A percentile compares a stretch with the other conserved stretches of the same genome.
These are phyloP conservation scores for Corythoichthys haematopterus DNA, from an alignment of 2,113 vertebrate species.

Conservation along the genomic window DNA sequence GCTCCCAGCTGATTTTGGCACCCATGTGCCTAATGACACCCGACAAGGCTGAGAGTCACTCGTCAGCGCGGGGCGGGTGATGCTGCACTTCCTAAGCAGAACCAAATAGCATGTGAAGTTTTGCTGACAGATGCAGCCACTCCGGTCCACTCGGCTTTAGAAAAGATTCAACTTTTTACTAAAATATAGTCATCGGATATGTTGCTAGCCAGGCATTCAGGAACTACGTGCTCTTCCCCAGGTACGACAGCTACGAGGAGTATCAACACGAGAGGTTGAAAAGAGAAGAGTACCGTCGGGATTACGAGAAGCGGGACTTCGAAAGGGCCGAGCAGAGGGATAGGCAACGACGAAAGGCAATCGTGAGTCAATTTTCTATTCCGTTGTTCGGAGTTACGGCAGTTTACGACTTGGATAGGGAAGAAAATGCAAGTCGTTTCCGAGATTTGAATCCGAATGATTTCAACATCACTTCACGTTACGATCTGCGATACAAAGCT, in stretches of 20 bases:
- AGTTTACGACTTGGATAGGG: no score
- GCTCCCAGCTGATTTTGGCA: conserved; percentile 55
- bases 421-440: background rate
- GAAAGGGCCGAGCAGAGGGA: conserved; percentile 92
- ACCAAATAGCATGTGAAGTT: conserved; percentile 78
- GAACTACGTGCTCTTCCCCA: conserved; percentile 16
- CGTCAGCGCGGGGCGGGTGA: conserved; percentile 47
- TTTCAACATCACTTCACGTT: background rate
- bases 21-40: conserved; percentile 60
- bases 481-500: no score
- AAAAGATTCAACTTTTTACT: background rate
- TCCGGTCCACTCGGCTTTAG: conserved; percentile 36
- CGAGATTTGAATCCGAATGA: background rate
- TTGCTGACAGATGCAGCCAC: conserved; percentile 76
- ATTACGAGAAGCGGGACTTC: conserved; percentile 89
- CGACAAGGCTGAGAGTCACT: conserved; percentile 57
- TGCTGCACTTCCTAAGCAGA: conserved; percentile 74
- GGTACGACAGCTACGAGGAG: conserved; percentile 97
- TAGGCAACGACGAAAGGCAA: conserved; percentile 88
- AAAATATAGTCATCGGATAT: background rate
- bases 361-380: conserved; percentile 77
- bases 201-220: background rate
- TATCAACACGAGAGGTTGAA: conserved; percentile 93
- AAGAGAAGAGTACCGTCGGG: conserved; percentile 88
- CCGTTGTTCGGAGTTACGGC: no score